Conservation (phyloP, 2,888 invertebrate species). For the Nymphalis urticae region DNA sequence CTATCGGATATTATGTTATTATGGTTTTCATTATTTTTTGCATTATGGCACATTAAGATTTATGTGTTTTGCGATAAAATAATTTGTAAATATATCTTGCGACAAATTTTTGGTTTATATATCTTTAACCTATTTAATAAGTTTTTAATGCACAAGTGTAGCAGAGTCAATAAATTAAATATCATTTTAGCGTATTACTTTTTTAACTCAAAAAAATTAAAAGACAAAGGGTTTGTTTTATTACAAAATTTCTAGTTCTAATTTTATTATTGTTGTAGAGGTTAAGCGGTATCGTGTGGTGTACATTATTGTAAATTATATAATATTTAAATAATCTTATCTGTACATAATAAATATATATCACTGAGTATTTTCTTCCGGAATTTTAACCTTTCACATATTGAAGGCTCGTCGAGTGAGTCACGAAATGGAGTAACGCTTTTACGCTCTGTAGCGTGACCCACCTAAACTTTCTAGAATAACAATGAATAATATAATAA, state of each 20-base stretch:
- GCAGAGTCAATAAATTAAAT: too few relatives aligned
- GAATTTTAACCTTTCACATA: slow-evolving; percentile 8
- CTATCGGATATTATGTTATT: slow-evolving; percentile 53
- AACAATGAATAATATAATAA: slow-evolving; percentile 4
- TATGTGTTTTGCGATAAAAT: slow-evolving; percentile 2
- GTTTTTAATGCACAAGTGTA: not conserved
- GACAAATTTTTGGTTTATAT: not conserved
- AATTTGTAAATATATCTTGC: not conserved
- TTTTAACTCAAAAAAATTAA: too few relatives aligned
- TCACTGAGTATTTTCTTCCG: not conserved
- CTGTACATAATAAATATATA: too few relatives aligned
- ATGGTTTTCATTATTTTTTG: slow-evolving; percentile 34
- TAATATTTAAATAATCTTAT: too few relatives aligned
- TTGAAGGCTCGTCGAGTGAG: slow-evolving; percentile 6
- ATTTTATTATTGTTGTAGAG: too few relatives aligned
- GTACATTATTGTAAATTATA: too few relatives aligned
- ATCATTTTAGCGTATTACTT: too few relatives aligned
- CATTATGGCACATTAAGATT: slow-evolving; percentile 12
- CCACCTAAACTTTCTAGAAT: slow-evolving; percentile 16
- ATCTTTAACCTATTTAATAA: not conserved
- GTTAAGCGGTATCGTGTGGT: too few relatives aligned
- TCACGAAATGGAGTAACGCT: slow-evolving; percentile 4
- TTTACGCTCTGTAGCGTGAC: slow-evolving; percentile 2
- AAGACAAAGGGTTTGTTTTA: too few relatives aligned
- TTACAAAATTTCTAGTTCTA: too few relatives aligned